Evolutionary conservation across 2,113 vertebrate genomes (phyloP).

Genomic region (Cisticola juncidis): DNA sequence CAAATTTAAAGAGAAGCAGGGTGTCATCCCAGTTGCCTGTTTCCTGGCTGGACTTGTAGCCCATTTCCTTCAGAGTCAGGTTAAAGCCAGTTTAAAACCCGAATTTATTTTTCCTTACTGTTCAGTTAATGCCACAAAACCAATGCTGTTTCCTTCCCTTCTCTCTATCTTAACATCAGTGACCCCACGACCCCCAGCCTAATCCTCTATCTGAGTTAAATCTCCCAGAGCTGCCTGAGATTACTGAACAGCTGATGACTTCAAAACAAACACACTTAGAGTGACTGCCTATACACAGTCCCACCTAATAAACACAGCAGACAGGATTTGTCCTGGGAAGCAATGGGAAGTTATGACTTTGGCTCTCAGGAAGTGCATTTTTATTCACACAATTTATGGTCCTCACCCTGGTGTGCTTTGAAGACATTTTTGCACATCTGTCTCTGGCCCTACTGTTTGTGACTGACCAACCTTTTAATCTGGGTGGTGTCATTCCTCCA

Average conservation of each 20-base stretch:
- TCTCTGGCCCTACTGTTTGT: neutral
- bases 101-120: constrained; percentile 52
- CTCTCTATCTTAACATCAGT: constrained; percentile 34
- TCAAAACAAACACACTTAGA: constrained; percentile 66
- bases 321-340: constrained; percentile 56
- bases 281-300: constrained; percentile 29
- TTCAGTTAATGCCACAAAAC: constrained; percentile 42
- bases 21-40: accelerated
- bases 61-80: constrained; percentile 12
- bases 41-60: constrained; percentile 28
- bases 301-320: constrained; percentile 67
- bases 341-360: constrained; percentile 41
- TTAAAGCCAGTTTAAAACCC: constrained; percentile 44
- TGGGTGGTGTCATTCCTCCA: accelerated
- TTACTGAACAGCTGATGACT: constrained; percentile 45
- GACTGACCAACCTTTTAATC: neutral
- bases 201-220: constrained; percentile 53
- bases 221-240: constrained; percentile 60
- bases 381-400: constrained; percentile 25
- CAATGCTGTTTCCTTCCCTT: neutral
- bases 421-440: neutral
- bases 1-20: neutral
- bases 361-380: constrained; percentile 34
- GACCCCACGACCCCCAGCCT: constrained; percentile 11
- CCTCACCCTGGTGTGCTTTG: neutral